Evolutionary conservation across 2,797 vertebrate species (phyloP).

Genomic region (Merluccius polli): DNA sequence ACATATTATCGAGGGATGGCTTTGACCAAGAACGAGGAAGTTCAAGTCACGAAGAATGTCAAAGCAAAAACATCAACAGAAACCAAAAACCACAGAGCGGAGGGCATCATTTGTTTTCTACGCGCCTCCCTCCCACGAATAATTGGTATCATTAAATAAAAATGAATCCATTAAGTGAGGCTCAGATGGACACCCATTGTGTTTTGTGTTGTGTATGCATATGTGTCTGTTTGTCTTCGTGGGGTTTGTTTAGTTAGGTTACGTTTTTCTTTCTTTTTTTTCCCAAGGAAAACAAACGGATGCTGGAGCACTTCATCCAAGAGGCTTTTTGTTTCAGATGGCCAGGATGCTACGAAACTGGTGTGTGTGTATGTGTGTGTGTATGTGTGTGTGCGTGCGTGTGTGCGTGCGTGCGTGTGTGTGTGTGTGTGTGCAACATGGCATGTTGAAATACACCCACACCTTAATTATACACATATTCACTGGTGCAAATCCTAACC

Average conservation of each 20-base stretch:
- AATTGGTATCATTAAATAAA: not conserved
- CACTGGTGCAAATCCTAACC: constrained; percentile 17
- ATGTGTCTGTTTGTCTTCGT: not conserved
- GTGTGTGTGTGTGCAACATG: not conserved
- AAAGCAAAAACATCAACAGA: not conserved
- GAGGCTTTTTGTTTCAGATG: not conserved
- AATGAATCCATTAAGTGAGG: not conserved
- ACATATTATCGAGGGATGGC: too few species aligned
- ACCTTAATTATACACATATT: constrained; percentile 24
- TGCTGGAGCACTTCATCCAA: not conserved
- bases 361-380: too few species aligned
- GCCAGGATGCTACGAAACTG: not conserved
- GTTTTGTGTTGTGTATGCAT: not conserved
- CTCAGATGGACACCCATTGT: not conserved
- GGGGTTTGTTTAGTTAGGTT: not conserved
- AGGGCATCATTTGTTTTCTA: not conserved
- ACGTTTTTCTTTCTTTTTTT: not conserved
- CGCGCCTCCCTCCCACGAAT: not conserved
- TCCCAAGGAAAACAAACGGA: not conserved
- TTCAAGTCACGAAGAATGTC: too few species aligned
- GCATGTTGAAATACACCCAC: not conserved
- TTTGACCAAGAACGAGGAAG: too few species aligned
- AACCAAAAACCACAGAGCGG: not conserved
- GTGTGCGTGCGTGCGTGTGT: not conserved
- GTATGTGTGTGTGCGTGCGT: not conserved